Percentiles rank a stretch among this genome's conserved stretches.
Evolutionary conservation across 2,113 vertebrate species (phyloP).

Genomic region (Dicentrarchus labrax): DNA sequence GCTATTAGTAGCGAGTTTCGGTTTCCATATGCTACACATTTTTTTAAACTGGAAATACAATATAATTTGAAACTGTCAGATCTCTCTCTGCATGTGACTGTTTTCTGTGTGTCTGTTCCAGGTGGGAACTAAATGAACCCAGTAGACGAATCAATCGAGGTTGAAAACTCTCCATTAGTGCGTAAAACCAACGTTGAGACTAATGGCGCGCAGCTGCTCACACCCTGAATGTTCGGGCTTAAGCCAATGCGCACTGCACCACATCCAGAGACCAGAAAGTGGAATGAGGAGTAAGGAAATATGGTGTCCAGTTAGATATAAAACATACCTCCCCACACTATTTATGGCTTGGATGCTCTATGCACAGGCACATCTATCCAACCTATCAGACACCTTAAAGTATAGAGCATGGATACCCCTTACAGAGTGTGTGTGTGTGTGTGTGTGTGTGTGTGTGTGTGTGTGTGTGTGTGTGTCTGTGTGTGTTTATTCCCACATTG

Average conservation of each 20-base stretch:
- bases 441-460: too few species aligned
- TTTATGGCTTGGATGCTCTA: background rate
- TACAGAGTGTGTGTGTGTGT: background rate
- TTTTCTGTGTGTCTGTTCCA: background rate
- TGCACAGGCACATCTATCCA: background rate
- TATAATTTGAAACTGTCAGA: background rate
- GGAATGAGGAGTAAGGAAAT: slow-evolving; percentile 20
- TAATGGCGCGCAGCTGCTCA: background rate
- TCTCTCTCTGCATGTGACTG: background rate
- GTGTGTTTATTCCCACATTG: background rate
- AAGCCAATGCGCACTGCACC: background rate
- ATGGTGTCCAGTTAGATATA: background rate
- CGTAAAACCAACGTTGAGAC: slow-evolving; percentile 17
- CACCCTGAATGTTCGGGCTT: background rate
- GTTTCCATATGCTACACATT: background rate
- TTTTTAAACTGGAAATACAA: background rate
- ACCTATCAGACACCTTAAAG: background rate
- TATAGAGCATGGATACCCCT: background rate
- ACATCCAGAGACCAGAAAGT: slow-evolving; percentile 15
- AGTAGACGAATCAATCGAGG: background rate
- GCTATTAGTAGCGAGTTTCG: background rate
- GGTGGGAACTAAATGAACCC: rapidly evolving
- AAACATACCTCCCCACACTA: background rate
- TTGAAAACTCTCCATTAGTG: background rate
- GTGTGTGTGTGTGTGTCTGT: background rate